Evolutionary conservation across 2,113 vertebrate genomes (phyloP).

Genomic region (Mobula birostris): DNA sequence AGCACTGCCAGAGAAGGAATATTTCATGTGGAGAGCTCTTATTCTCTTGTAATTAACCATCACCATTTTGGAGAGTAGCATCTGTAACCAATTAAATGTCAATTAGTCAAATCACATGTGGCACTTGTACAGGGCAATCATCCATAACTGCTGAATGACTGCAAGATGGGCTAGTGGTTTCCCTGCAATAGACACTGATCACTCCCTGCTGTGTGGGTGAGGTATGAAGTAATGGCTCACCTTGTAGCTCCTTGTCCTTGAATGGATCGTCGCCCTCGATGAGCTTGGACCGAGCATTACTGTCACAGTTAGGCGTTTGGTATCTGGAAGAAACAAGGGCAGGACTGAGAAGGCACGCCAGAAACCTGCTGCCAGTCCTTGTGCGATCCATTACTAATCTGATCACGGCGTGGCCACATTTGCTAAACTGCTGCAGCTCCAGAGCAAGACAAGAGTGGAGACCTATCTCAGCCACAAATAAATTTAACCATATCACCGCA

Average conservation of each 20-base stretch:
- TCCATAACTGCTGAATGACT: neutral
- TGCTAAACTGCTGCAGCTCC: neutral
- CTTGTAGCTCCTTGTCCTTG: slow-evolving; percentile 85
- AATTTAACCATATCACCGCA: neutral
- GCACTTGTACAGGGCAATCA: neutral
- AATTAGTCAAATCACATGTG: neutral
- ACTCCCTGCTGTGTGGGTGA: neutral
- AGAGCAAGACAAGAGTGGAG: neutral
- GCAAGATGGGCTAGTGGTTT: neutral
- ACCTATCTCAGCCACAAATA: neutral
- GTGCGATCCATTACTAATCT: neutral
- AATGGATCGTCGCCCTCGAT: slow-evolving; percentile 78
- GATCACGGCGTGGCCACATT: neutral
- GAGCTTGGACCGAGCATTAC: slow-evolving; percentile 66
- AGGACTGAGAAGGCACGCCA: neutral
- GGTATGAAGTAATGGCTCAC: slow-evolving; percentile 51
- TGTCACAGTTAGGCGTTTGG: slow-evolving; percentile 85
- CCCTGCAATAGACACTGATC: neutral
- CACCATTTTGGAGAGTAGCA: neutral
- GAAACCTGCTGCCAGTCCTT: neutral
- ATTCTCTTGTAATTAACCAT: neutral
- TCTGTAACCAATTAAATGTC: neutral
- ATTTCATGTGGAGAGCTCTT: neutral
- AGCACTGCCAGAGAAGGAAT: neutral
- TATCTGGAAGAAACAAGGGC: slow-evolving; percentile 63